Base-by-base conservation (phyloP, 2,797 vertebrate genomes). In the Galago senegalensis region DNA sequence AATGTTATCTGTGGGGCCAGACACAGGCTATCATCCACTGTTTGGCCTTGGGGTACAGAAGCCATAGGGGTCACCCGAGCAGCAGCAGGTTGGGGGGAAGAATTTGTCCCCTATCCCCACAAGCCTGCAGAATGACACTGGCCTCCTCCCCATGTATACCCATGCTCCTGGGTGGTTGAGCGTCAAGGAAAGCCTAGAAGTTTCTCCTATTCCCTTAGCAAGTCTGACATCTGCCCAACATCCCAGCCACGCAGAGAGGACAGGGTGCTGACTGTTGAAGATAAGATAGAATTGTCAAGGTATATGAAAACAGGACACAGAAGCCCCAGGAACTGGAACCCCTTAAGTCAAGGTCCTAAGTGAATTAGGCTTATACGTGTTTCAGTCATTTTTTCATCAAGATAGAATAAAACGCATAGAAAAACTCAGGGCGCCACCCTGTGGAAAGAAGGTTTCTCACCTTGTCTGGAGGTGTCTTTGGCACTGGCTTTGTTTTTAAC, bases 191-290 rank as follows among this genome's bases (percentile, higher is more conserved):
- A n/a, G 37, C 49, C 7, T 16, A 23, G 70, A 16, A 5, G 5
- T 0, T 7, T 16, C 72, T 58, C 56, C 49, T 20, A 0, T 3
- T 13, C 46, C 49, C 31, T 58, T 46, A 5, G 37, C 0, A 17
- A 1, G 1, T 10, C 65, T 12, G 2, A 4, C 0, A 0, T 3
- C 14, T 6, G 23, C 70, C 25, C 8, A 5, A 9, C 7, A 4
- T 1, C 23, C 70, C 72, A 1, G 10, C 0, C 8, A 21, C 0
- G 16, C 40, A 43, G 65, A 14, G 16, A 23, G 34, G 70, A 31
- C 29, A 5, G 0, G 16, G 0, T 3, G 20, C 6, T 1, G 9
- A 16, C 2, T 10, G 6, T n/a, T 3, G 31, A 56, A 12, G 13
- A 16, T 40, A 14, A 9, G 61, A 29, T 1, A 46, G 65, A 65